phyloP scores from a whole-genome alignment of 2,113 vertebrate genomes.

The Planiliza haematocheilus region DNA sequence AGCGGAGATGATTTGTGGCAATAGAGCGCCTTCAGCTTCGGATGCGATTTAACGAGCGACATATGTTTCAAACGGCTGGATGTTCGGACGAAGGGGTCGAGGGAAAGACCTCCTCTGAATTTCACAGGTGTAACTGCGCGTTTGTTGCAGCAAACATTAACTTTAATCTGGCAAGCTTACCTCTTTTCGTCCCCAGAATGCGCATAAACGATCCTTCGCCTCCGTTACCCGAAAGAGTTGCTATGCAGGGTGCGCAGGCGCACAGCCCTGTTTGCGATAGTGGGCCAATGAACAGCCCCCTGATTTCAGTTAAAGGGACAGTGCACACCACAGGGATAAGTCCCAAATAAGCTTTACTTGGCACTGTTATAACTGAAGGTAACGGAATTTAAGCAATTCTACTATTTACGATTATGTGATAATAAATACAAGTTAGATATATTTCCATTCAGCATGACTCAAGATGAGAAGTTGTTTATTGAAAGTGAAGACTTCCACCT shows the following conservation, averaged over 20 bases:
- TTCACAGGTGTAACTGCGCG: fast-evolving
- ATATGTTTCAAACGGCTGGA: not conserved
- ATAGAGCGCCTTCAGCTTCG: conserved; percentile 10
- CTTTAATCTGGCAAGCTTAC: conserved; percentile 39
- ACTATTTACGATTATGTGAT: too few species aligned
- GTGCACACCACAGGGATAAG: not conserved
- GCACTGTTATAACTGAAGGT: too few species aligned
- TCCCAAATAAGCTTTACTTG: too few species aligned
- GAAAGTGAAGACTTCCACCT: too few species aligned
- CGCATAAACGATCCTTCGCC: conserved; percentile 15
- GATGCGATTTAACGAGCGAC: conserved; percentile 30
- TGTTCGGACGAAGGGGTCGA: not conserved
- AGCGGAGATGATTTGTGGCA: conserved; percentile 35
- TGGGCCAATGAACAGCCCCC: not conserved
- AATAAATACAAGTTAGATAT: too few species aligned
- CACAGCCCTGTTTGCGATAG: conserved; percentile 4
- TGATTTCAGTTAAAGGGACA: conserved; percentile 64
- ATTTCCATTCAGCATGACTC: too few species aligned
- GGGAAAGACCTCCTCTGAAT: fast-evolving
- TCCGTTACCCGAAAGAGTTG: conserved; percentile 23
- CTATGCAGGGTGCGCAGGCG: conserved; percentile 64
- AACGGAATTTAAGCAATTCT: not conserved
- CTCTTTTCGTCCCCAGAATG: conserved; percentile 48
- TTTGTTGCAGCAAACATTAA: not conserved
- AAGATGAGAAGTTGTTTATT: too few species aligned